Evolutionary conservation across 1,140 invertebrate genomes (phyloP).

Genomic region (Drosophila asahinai): DNA sequence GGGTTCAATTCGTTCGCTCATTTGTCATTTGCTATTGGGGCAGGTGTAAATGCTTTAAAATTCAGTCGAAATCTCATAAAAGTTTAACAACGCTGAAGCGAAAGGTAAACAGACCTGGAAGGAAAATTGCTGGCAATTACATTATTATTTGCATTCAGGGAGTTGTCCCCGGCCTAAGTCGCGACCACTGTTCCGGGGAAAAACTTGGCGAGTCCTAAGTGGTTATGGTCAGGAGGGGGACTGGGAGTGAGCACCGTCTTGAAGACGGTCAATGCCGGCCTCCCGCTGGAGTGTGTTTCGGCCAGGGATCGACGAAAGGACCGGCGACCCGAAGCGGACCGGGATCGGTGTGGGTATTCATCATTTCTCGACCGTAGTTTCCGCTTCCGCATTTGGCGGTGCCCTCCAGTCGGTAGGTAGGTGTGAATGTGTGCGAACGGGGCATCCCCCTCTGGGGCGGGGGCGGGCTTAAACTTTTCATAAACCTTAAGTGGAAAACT

Average conservation of each 20-base stretch:
- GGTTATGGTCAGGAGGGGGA: slow-evolving; percentile 45
- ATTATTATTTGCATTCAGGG: slow-evolving; percentile 76
- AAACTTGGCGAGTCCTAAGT: slow-evolving; percentile 53
- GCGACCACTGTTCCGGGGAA: slow-evolving; percentile 29
- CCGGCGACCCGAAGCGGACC: too few species aligned
- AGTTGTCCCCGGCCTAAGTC: slow-evolving; percentile 41
- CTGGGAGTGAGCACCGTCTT: slow-evolving; percentile 31
- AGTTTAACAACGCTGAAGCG: slow-evolving; percentile 36
- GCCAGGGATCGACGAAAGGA: slow-evolving; percentile 1
- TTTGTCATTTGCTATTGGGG: slow-evolving; percentile 30
- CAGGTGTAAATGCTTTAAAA: slow-evolving; percentile 72
- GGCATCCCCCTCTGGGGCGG: not conserved
- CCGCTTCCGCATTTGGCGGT: slow-evolving; percentile 53
- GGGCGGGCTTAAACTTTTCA: slow-evolving; percentile 73
- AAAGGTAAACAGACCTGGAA: slow-evolving; percentile 36
- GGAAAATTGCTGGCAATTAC: slow-evolving; percentile 69
- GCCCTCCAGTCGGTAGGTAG: slow-evolving; percentile 27
- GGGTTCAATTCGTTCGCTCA: slow-evolving; percentile 52
- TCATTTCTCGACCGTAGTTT: slow-evolving; percentile 72
- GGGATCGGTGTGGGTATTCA: slow-evolving; percentile 52
- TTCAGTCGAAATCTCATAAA: slow-evolving; percentile 56
- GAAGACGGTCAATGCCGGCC: slow-evolving; percentile 42
- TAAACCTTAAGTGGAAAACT: slow-evolving; percentile 83
- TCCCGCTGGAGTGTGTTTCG: slow-evolving; percentile 53
- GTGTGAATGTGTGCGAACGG: slow-evolving; percentile 54